Evolutionary conservation across 1,140 invertebrate genomes (phyloP).

Genomic region (Schlechtendalia chinensis): DNA sequence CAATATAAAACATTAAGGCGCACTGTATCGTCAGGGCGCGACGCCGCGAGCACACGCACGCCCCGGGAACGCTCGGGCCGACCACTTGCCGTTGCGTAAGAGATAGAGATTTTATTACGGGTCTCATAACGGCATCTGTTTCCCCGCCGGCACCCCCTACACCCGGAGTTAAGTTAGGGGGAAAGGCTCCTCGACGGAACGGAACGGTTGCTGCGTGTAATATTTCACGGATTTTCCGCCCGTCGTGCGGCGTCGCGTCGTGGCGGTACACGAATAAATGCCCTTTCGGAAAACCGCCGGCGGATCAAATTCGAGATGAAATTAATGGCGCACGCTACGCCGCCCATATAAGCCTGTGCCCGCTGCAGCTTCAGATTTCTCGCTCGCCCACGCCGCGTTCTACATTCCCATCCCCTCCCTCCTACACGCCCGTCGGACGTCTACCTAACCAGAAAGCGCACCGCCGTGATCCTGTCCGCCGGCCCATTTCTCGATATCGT

Average conservation of each 20-base stretch:
- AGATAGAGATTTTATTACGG: conserved; percentile 47
- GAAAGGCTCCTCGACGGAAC: too few relatives aligned
- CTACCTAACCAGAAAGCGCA: too few relatives aligned
- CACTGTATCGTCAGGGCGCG: conserved; percentile 10
- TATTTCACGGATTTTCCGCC: conserved; percentile 42
- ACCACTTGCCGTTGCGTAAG: not conserved
- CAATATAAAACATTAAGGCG: conserved; percentile 17
- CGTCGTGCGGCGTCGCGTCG: not conserved
- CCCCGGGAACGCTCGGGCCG: not conserved
- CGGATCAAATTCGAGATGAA: conserved; percentile 49
- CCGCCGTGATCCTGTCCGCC: too few relatives aligned
- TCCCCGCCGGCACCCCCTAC: too few relatives aligned
- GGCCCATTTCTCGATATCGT: too few relatives aligned
- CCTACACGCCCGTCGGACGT: too few relatives aligned
- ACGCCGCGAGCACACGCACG: not conserved
- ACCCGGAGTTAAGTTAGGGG: too few relatives aligned
- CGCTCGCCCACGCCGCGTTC: too few relatives aligned
- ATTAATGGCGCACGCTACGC: conserved; percentile 32
- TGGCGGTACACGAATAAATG: conserved; percentile 36
- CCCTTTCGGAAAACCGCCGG: conserved; percentile 48
- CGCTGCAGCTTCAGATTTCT: conserved; percentile 4
- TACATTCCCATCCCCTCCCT: too few relatives aligned
- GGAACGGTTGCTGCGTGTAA: conserved; percentile 32
- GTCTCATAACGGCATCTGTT: conserved; percentile 47
- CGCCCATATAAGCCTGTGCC: conserved; percentile 17